Evolutionary conservation across 2,888 invertebrate genomes (phyloP).

Genomic region (Cremastinae sp.): DNA sequence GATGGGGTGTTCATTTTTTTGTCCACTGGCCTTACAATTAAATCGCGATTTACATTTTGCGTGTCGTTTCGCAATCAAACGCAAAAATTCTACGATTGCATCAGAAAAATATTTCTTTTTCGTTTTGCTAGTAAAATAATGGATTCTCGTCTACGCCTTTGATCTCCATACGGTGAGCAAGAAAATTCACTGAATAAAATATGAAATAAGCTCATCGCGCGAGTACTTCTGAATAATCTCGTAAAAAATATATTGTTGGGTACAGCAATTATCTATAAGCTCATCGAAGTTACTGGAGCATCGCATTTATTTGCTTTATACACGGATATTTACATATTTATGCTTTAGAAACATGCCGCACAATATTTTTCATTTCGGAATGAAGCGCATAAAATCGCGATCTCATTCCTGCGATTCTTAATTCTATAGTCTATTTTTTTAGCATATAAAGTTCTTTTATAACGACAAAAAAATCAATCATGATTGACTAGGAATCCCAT

Average conservation of each 20-base stretch:
- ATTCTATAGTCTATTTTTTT: too few species aligned
- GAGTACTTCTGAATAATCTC: not conserved
- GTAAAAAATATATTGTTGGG: too few species aligned
- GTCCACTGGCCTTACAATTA: not conserved
- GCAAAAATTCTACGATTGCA: constrained; percentile 2
- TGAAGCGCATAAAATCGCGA: too few species aligned
- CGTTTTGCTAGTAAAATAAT: constrained; percentile 1
- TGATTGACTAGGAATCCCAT: too few species aligned
- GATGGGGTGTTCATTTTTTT: too few species aligned
- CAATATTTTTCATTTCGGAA: constrained; percentile 27
- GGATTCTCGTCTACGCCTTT: constrained; percentile 14
- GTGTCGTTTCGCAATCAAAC: not conserved
- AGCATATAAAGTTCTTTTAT: too few species aligned
- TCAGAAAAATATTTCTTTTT: constrained; percentile 17
- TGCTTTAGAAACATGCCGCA: not conserved
- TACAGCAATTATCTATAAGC: too few species aligned
- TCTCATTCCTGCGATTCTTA: too few species aligned
- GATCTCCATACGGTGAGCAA: constrained; percentile 36
- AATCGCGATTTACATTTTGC: not conserved
- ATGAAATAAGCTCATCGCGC: not conserved
- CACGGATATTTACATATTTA: constrained; percentile 33
- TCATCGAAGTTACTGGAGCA: constrained; percentile 9
- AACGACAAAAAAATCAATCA: too few species aligned
- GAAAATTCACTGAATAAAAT: constrained; percentile 6
- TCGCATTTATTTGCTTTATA: constrained; percentile 28